Evolutionary conservation across 1,140 invertebrate species (phyloP).

Genomic region (Plutomurus gul): DNA sequence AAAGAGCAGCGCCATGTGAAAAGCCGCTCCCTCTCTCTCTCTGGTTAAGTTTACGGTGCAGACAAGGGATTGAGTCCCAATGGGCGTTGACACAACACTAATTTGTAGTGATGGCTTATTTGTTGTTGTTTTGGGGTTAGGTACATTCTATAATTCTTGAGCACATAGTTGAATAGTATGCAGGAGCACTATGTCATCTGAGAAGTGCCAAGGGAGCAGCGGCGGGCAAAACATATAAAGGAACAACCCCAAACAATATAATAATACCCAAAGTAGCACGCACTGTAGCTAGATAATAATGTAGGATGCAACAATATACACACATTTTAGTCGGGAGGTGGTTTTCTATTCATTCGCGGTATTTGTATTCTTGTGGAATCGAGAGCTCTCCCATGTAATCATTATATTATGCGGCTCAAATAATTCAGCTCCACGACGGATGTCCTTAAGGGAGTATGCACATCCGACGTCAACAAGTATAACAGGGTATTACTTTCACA

Average conservation of each 20-base stretch:
- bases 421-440: conserved; percentile 1
- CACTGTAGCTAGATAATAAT: too few species aligned
- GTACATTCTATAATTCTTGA: too few species aligned
- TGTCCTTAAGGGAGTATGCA: background rate
- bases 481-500: too few species aligned
- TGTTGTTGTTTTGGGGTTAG: background rate
- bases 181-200: too few species aligned
- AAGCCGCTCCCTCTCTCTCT: too few species aligned
- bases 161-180: too few species aligned
- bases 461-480: background rate
- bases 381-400: conserved; percentile 2
- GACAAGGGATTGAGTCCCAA: background rate
- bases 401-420: conserved; percentile 6
- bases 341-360: background rate
- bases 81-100: conserved; percentile 14
- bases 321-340: background rate
- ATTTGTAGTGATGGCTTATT: conserved; percentile 33
- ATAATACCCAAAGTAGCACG: too few species aligned
- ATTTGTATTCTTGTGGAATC: background rate
- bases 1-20: too few species aligned
- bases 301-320: background rate
- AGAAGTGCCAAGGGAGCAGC: too few species aligned
- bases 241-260: too few species aligned
- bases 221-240: too few species aligned
- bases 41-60: background rate